These are phyloP conservation scores for Aspidoscelis tigris DNA, from an alignment of 2,113 vertebrate genomes.

Conservation along the genomic window DNA sequence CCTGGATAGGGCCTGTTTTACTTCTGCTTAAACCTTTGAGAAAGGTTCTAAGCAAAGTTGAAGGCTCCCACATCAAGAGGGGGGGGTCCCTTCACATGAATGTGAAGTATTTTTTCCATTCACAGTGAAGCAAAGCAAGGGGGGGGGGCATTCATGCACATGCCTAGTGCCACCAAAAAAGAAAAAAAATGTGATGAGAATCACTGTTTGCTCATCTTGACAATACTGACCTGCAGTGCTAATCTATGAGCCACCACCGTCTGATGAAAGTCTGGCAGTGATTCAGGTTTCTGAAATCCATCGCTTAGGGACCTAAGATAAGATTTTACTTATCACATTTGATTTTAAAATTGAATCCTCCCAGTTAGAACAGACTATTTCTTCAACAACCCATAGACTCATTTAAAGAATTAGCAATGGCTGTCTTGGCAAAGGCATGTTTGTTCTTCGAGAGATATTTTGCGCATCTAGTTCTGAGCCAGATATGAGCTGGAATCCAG, in stretches of 20 bases:
- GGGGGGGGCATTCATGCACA: too few relatives aligned
- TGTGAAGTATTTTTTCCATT: too few relatives aligned
- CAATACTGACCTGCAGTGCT: too few relatives aligned
- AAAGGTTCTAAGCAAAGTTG: too few relatives aligned
- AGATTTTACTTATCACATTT: conserved; percentile 40
- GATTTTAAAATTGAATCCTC: conserved; percentile 47
- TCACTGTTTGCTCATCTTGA: neutral
- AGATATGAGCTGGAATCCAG: conserved; percentile 54
- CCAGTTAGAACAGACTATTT: conserved; percentile 49
- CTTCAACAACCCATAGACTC: conserved; percentile 3
- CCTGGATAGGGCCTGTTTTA: too few relatives aligned
- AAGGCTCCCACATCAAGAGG: too few relatives aligned
- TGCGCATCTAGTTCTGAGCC: conserved; percentile 31
- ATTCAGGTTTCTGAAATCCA: conserved; percentile 37
- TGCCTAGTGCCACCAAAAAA: neutral
- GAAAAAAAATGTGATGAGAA: neutral
- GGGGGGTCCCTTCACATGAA: too few relatives aligned
- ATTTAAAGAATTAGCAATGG: conserved; percentile 36
- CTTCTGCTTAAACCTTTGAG: too few relatives aligned
- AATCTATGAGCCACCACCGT: neutral
- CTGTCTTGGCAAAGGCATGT: conserved; percentile 35
- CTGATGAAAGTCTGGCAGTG: neutral
- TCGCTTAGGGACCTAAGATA: conserved; percentile 26
- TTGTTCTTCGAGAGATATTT: conserved; percentile 43
- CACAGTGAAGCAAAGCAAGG: too few relatives aligned